These are phyloP conservation scores for Sardina pilchardus DNA, from an alignment of 2,113 vertebrate genomes.

Conservation along the genomic window DNA sequence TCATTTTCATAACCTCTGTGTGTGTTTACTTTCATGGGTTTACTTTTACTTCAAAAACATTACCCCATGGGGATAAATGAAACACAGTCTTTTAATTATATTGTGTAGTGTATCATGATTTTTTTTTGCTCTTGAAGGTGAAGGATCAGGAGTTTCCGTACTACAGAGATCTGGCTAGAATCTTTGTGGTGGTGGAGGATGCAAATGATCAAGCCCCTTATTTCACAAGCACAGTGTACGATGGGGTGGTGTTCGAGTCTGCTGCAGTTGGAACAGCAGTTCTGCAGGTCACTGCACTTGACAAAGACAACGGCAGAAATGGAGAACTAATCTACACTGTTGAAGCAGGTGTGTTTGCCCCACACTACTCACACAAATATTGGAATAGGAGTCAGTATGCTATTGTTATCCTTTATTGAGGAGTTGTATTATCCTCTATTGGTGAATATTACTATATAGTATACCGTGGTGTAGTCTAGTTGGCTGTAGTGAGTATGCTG, in stretches of 20 bases:
- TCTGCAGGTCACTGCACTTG: constrained; percentile 88
- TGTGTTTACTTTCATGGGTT: not conserved
- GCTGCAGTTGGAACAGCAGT: constrained; percentile 83
- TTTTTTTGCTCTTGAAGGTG: constrained; percentile 71
- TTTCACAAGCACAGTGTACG: constrained; percentile 87
- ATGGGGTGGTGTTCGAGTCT: constrained; percentile 85
- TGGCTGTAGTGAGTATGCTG: too few relatives aligned
- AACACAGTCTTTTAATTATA: not conserved
- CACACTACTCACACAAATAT: not conserved
- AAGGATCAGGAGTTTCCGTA: constrained; percentile 98
- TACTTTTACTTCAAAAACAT: not conserved
- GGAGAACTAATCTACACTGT: constrained; percentile 86
- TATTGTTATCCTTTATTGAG: too few relatives aligned
- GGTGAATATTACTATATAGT: not conserved
- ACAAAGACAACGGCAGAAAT: constrained; percentile 94
- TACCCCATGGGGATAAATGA: not conserved
- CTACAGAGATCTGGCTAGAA: constrained; percentile 88
- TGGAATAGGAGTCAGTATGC: too few relatives aligned
- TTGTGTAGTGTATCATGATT: not conserved
- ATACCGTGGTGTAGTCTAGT: too few relatives aligned
- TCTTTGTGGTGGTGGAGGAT: constrained; percentile 90
- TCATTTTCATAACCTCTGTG: not conserved
- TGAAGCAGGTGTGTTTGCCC: constrained; percentile 84
- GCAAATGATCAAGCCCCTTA: constrained; percentile 93
- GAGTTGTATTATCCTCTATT: not conserved